These are phyloP conservation scores for Lampris incognitus DNA, from an alignment of 2,113 vertebrate genomes.

Conservation along the genomic window DNA sequence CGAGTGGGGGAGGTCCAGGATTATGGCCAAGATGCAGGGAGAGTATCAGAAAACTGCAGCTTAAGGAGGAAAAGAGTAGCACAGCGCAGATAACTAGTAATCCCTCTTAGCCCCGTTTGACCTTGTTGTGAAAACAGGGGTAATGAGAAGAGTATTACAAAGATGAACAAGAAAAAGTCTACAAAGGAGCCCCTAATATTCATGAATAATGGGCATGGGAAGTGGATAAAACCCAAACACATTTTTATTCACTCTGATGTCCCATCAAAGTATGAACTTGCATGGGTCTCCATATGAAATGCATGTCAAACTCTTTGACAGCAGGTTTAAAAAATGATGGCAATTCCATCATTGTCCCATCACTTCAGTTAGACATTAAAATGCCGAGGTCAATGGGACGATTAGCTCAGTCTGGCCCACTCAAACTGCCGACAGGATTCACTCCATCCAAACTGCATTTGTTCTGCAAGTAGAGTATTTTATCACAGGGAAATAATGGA, in stretches of 20 bases:
- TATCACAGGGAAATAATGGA: constrained; percentile 73
- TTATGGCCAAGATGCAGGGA: neutral
- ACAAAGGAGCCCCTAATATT: neutral
- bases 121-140: neutral
- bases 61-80: neutral
- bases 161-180: neutral
- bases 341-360: constrained; percentile 47
- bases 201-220: neutral
- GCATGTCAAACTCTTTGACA: constrained; percentile 19
- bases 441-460: constrained; percentile 51
- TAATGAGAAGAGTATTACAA: neutral
- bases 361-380: constrained; percentile 50
- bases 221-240: neutral
- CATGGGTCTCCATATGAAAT: constrained; percentile 6
- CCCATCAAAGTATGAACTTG: constrained; percentile 19
- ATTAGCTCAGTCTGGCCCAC: constrained; percentile 53
- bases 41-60: neutral
- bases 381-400: constrained; percentile 62
- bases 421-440: constrained; percentile 54
- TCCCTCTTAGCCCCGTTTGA: neutral
- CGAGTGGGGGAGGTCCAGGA: neutral
- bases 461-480: constrained; percentile 61
- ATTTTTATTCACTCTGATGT: constrained; percentile 20
- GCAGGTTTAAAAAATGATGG: constrained; percentile 56
- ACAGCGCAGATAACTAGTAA: neutral